These are phyloP conservation scores for Equus quagga DNA, from an alignment of 2,113 vertebrate species.

Conservation along the genomic window DNA sequence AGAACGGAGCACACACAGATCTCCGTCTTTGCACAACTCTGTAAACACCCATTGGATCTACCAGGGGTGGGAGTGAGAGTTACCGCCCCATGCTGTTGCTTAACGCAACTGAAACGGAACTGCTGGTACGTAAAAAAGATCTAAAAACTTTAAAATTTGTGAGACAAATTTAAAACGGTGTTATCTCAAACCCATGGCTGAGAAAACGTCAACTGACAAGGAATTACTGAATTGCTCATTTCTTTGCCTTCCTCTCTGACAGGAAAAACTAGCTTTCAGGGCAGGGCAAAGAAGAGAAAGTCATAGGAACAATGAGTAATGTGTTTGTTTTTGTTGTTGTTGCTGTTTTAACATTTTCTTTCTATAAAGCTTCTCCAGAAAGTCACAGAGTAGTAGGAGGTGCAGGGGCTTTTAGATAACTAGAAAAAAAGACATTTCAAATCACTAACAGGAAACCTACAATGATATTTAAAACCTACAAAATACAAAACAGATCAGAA, in stretches of 20 bases:
- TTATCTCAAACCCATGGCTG: background rate
- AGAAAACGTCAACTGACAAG: background rate
- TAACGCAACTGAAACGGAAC: background rate
- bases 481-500: background rate
- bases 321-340: background rate
- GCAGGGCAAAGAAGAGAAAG: background rate
- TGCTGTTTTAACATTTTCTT: background rate
- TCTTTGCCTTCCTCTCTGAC: background rate
- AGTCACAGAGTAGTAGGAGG: background rate
- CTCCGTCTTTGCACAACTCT: background rate
- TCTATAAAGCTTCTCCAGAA: slow-evolving; percentile 25
- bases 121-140: background rate
- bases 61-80: background rate
- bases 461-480: background rate
- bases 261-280: slow-evolving; percentile 29
- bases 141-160: slow-evolving; percentile 15
- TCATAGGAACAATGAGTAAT: background rate
- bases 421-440: slow-evolving; percentile 9
- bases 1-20: background rate
- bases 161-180: slow-evolving; percentile 8
- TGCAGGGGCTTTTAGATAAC: background rate
- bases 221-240: background rate
- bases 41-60: background rate
- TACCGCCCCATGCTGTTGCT: background rate
- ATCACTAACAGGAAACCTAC: background rate